These are phyloP conservation scores for Callimorpha dominula DNA, from an alignment of 2,888 invertebrate species.

Conservation along the genomic window DNA sequence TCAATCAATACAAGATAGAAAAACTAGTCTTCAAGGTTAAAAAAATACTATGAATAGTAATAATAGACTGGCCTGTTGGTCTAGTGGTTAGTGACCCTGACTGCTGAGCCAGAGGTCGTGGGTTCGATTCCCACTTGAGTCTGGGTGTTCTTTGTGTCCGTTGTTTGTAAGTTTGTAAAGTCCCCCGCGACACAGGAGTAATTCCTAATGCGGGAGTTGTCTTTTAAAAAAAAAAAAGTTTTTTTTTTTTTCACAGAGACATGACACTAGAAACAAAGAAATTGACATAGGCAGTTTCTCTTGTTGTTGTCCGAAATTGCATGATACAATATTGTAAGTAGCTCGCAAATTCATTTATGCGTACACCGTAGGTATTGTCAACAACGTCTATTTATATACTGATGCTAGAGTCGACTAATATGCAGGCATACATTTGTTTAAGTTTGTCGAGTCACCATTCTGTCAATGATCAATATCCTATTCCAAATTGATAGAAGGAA, in stretches of 20 bases:
- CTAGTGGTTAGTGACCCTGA: too few relatives aligned
- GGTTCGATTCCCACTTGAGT: too few relatives aligned
- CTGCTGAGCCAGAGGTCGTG: too few relatives aligned
- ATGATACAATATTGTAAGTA: too few relatives aligned
- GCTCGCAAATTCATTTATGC: neutral
- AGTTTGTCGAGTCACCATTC: neutral
- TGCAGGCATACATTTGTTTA: neutral
- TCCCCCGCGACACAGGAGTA: too few relatives aligned
- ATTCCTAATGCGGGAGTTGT: too few relatives aligned
- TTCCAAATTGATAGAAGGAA: neutral
- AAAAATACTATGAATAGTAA: neutral
- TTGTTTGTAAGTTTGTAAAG: too few relatives aligned
- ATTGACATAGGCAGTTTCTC: too few relatives aligned
- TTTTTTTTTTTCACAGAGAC: neutral
- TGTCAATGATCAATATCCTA: neutral
- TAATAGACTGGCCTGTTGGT: too few relatives aligned
- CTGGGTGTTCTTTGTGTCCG: too few relatives aligned
- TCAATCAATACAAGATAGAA: neutral
- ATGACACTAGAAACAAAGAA: neutral
- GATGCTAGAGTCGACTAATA: neutral
- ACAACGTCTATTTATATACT: neutral
- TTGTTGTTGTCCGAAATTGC: too few relatives aligned
- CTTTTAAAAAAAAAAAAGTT: too few relatives aligned
- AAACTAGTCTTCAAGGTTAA: slow-evolving; percentile 4
- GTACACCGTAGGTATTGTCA: neutral